Base-by-base conservation (phyloP, 2,888 invertebrate species). In the Andrena minutula region DNA sequence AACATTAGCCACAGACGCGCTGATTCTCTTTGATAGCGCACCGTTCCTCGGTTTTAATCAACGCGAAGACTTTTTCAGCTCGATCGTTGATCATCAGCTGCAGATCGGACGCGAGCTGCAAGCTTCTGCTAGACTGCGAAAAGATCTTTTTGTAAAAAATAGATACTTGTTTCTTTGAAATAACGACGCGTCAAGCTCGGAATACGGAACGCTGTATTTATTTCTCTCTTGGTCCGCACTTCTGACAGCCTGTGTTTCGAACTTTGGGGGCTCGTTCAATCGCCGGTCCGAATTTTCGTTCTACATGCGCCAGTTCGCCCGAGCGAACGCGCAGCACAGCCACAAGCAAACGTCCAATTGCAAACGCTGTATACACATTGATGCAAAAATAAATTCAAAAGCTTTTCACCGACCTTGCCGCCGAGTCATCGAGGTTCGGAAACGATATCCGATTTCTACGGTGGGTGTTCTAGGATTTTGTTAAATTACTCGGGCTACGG, bases 401-500 rank as follows among this genome's bases (percentile, higher is more conserved):
- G 12, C 16, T 10, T 61, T 41, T 16, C 51, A 10, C 23, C 49
- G 60, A 32, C 7, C 16, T 7, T 41, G 23, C 32, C 68, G 30
- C 7, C 3, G 58, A 20, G 47, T 63, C 49, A 23, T n/a, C 26
- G n/a, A 20, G 20, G 28, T 28, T 1, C 6, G 8, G 12, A 53
- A 41, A 35, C 70, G 47, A 41, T 60, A 60, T 23, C 47, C 20
- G 20, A 10, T 35, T 28, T 49, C 16, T 35, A 26, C 65, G 20
- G 2, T 1, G 6, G 47, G 16, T 41, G 10, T 10, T 10, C n/a
- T n/a, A 3, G 20, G 66, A 47, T 76, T 20, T 30, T n/a, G 30
- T 32, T 20, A 28, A 78, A 68, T 56, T 28, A 65, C n/a, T 20
- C 23, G 23, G 49, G 16, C 35, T 41, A 66, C 73, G 73, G 49